Evolutionary conservation across 2,113 vertebrate genomes (phyloP).

Genomic region (Motacilla alba): DNA sequence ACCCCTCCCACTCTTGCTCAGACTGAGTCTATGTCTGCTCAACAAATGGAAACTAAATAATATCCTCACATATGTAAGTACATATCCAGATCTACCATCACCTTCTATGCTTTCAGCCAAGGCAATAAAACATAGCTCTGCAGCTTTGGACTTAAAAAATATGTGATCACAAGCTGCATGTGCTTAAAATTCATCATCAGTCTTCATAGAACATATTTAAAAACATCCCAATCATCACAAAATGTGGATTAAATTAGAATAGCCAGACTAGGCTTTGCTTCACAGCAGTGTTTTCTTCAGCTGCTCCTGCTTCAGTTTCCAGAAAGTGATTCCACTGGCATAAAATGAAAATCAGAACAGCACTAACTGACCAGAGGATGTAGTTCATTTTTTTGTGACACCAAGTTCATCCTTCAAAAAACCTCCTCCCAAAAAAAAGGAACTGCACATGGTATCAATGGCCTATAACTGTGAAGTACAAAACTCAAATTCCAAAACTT

Average conservation of each 20-base stretch:
- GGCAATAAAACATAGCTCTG: slow-evolving; percentile 10
- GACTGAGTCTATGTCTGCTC: not conserved
- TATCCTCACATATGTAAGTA: not conserved
- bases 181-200: slow-evolving; percentile 32
- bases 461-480: not conserved
- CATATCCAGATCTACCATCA: not conserved
- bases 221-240: not conserved
- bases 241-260: slow-evolving; percentile 31
- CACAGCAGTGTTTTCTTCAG: not conserved
- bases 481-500: not conserved
- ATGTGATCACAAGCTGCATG: not conserved
- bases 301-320: not conserved
- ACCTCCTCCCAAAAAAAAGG: not conserved
- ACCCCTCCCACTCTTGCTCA: not conserved
- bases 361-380: not conserved
- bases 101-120: not conserved
- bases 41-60: not conserved
- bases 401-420: not conserved
- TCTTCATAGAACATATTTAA: not conserved
- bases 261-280: not conserved
- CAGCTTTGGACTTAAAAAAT: slow-evolving; percentile 4
- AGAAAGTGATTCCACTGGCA: not conserved
- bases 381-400: not conserved
- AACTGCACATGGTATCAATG: not conserved
- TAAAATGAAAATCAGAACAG: slow-evolving; percentile 6